These are phyloP conservation scores for Dipodomys merriami DNA, from an alignment of 2,113 vertebrate species.

Conservation along the genomic window DNA sequence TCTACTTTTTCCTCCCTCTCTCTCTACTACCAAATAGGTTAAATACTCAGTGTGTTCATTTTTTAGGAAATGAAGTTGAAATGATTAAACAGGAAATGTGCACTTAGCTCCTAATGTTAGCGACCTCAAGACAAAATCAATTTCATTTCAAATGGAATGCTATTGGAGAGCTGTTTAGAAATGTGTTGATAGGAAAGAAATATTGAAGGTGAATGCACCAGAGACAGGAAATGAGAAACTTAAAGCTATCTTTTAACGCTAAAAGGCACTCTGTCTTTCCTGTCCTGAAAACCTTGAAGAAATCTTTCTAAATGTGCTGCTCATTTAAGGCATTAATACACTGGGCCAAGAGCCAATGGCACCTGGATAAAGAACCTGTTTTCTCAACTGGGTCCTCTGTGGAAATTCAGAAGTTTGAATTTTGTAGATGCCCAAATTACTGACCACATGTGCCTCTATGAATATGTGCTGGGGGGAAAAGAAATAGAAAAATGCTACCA, in stretches of 20 bases:
- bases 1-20: background rate
- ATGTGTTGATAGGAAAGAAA: conserved; percentile 76
- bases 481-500: background rate
- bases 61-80: conserved; percentile 78
- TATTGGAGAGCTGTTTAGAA: conserved; percentile 74
- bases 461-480: background rate
- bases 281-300: conserved; percentile 68
- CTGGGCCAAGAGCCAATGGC: conserved; percentile 34
- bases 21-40: conserved; percentile 41
- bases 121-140: conserved; percentile 81
- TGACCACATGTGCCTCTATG: background rate
- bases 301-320: conserved; percentile 63
- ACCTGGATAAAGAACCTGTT: conserved; percentile 40
- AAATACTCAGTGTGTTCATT: conserved; percentile 68
- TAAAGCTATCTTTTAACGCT: conserved; percentile 69
- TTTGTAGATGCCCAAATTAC: conserved; percentile 5
- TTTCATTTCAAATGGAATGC: conserved; percentile 75
- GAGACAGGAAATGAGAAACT: conserved; percentile 76
- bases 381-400: background rate
- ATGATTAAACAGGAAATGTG: conserved; percentile 80
- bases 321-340: conserved; percentile 54
- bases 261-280: conserved; percentile 68
- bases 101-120: conserved; percentile 78
- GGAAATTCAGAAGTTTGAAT: conserved; percentile 48
- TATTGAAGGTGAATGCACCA: conserved; percentile 71